Percentiles rank a stretch among this genome's conserved stretches.
phyloP scores from a whole-genome alignment of 2,113 vertebrate species.

The Sarotherodon lohbergeri region DNA sequence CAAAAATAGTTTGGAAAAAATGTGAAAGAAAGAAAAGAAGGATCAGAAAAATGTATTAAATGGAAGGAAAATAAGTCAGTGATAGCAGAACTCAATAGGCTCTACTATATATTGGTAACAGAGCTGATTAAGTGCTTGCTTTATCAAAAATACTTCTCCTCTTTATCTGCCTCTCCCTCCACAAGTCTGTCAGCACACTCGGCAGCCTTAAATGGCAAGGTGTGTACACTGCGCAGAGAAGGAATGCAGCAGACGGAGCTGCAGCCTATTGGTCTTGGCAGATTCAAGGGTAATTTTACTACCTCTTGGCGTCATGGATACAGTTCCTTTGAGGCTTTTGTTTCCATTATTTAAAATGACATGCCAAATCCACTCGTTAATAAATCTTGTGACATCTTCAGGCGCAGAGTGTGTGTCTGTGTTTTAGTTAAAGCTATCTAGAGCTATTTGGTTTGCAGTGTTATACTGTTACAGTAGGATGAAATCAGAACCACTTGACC shows the following conservation, averaged over 20 bases:
- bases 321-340: slow-evolving; percentile 19
- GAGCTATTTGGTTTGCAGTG: background rate
- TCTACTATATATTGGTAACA: slow-evolving; percentile 2
- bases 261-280: slow-evolving; percentile 62
- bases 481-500: background rate
- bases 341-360: slow-evolving; percentile 63
- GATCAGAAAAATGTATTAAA: background rate
- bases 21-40: background rate
- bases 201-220: slow-evolving; percentile 68
- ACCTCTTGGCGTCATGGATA: slow-evolving; percentile 61
- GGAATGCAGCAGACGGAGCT: slow-evolving; percentile 54
- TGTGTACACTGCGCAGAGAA: slow-evolving; percentile 40
- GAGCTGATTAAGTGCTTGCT: background rate
- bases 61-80: background rate
- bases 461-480: background rate
- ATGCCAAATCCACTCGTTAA: background rate
- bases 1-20: background rate
- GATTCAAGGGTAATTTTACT: slow-evolving; percentile 55
- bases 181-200: slow-evolving; percentile 38
- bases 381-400: slow-evolving; percentile 30
- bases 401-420: background rate
- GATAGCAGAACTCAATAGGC: background rate
- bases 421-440: background rate
- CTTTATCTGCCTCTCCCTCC: slow-evolving; percentile 14
- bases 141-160: background rate